Evolutionary conservation across 2,797 vertebrate genomes (phyloP), one percentile per base, ranked within the genome.

Genomic region (Gymnothorax reevesii): DNA sequence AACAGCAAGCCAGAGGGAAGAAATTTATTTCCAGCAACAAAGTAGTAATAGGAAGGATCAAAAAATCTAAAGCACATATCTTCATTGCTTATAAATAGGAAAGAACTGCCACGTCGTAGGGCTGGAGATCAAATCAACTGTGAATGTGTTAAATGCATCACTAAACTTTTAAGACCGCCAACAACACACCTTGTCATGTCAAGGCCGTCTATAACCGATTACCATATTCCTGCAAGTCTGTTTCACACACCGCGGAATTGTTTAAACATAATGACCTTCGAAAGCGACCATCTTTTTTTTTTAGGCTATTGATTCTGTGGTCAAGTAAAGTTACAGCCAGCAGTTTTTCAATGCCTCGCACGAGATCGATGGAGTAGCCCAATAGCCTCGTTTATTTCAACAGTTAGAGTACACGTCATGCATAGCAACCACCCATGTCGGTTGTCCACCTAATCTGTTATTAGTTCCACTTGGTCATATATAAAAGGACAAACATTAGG

Each of bases 381-480:
- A 54, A 80, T 1, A 55, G 49, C 33, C 33, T 42, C 33, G 33
- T 20, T 80, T 80, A 80, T 52, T n/a, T 9, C 55, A 55, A 55
- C 17, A 54, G 52, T 22, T 42, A n/a, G 49, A 22, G 17, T 80
- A 80, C 77, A 80, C 77, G 77, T 80, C 49, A 80, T 80, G 20
- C 15, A 52, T 22, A 80, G 77, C 52, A 80, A 80, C 77, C 77
- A 80, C 55, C 52, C 77, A 80, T 52, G 77, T n/a, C 49, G 77
- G 20, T n/a, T 22, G 49, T 54, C 7, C 77, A 55, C 7, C 49
- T 80, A 52, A 49, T 52, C 33, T 20, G 73, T 49, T 52, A 7
- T 20, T 49, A 77, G 12, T 77, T 49, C 33, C 6, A 52, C 42
- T 49, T 4, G 12, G 77, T n/a, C 20, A 12, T n/a, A 55, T 54